These are phyloP conservation scores for Brachionus plicatilis DNA, from an alignment of 1,140 invertebrate genomes.

Conservation along the genomic window DNA sequence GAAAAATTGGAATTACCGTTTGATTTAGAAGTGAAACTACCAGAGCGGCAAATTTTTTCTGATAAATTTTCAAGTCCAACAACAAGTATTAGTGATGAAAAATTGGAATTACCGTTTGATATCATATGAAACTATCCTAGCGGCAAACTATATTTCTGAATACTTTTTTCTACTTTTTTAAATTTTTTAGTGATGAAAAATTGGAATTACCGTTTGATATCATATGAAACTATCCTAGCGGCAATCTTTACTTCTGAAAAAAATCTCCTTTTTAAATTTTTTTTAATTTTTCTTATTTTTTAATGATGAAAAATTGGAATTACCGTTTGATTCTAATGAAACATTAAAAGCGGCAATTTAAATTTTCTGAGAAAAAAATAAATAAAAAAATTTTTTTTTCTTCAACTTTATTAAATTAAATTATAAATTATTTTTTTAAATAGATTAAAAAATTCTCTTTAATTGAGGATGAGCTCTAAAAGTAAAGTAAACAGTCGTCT, in stretches of 20 bases:
- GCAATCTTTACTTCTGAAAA: background rate
- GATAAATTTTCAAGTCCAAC: background rate
- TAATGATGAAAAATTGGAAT: slow-evolving; percentile 40
- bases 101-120: slow-evolving; percentile 41
- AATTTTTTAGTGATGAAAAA: slow-evolving; percentile 22
- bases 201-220: slow-evolving; percentile 40
- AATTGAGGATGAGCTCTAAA: slow-evolving; percentile 37
- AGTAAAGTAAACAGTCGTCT: slow-evolving; percentile 58
- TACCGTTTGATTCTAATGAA: slow-evolving; percentile 38
- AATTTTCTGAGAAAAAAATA: background rate
- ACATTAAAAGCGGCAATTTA: slow-evolving; percentile 16
- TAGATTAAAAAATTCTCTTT: background rate
- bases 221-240: background rate
- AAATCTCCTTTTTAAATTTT: background rate
- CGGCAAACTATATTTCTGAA: background rate
- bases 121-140: background rate
- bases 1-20: slow-evolving; percentile 41
- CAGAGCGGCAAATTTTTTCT: background rate
- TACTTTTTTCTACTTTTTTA: background rate
- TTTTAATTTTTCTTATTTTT: background rate
- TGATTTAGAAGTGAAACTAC: background rate
- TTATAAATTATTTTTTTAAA: background rate
- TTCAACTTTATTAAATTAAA: background rate
- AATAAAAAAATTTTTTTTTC: background rate
- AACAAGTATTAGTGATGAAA: slow-evolving; percentile 21